Percentiles rank a stretch among this genome's conserved stretches.
These are phyloP conservation scores for Coendou prehensilis DNA, from an alignment of 2,797 vertebrate genomes.

Conservation along the genomic window DNA sequence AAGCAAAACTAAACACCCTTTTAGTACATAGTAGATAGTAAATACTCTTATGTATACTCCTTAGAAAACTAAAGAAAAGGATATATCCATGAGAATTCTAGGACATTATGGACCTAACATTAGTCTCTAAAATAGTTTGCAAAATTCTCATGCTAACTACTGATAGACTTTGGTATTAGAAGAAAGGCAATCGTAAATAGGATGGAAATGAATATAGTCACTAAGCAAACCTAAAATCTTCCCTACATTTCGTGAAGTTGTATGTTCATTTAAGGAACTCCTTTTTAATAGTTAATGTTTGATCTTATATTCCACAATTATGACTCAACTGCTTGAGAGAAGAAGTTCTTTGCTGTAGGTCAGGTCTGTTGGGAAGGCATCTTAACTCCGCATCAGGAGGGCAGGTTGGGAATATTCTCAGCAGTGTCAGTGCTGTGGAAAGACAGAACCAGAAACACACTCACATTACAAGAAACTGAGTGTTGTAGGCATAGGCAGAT, in stretches of 20 bases:
- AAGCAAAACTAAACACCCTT: neutral
- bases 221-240: neutral
- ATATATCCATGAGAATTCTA: neutral
- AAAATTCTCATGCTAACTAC: neutral
- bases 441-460: neutral
- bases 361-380: neutral
- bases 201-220: neutral
- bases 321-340: neutral
- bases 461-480: neutral
- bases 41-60: neutral
- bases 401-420: neutral
- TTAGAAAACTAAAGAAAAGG: neutral
- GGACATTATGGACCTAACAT: neutral
- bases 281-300: neutral
- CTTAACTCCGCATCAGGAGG: neutral
- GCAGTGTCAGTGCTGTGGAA: neutral
- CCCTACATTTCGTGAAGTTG: neutral
- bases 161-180: neutral
- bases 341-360: neutral
- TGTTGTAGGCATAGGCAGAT: neutral
- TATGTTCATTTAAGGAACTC: neutral
- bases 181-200: neutral
- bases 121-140: neutral
- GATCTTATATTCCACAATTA: neutral
- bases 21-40: neutral